phyloP scores from a whole-genome alignment of 2,888 invertebrate species.

The Theretra japonica region DNA sequence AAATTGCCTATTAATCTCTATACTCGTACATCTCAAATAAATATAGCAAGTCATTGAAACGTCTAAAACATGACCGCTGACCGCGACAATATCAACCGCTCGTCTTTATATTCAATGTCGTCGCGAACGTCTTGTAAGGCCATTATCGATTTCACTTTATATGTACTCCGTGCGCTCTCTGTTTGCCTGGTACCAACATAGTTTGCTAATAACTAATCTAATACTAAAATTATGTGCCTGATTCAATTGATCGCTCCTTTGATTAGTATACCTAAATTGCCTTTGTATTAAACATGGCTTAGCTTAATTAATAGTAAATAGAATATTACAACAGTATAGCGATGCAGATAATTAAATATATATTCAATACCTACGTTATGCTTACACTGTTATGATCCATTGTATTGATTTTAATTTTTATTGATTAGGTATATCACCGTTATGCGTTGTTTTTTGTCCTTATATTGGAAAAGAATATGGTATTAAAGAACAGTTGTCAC shows the following conservation, averaged over 20 bases:
- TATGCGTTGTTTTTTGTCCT: too few relatives aligned
- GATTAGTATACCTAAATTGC: not conserved
- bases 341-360: too few relatives aligned
- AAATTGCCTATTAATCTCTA: not conserved
- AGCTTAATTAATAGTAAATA: not conserved
- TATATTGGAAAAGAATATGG: too few relatives aligned
- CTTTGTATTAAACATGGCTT: not conserved
- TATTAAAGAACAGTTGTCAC: too few relatives aligned
- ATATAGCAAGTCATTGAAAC: not conserved
- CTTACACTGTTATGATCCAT: too few relatives aligned
- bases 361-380: too few relatives aligned
- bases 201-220: conserved; percentile 7
- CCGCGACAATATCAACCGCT: conserved; percentile 12
- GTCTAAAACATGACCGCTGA: not conserved
- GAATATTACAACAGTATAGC: not conserved
- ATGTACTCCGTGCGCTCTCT: not conserved
- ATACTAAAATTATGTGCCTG: not conserved
- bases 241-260: not conserved
- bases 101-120: conserved; percentile 16
- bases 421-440: too few relatives aligned
- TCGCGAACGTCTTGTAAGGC: not conserved
- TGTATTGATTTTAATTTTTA: too few relatives aligned
- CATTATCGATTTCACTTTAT: conserved; percentile 23
- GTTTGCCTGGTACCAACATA: conserved; percentile 17
- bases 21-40: not conserved